A percentile compares a stretch with the other conserved stretches of the same genome.
Conservation (phyloP, 2,888 invertebrate genomes). For the Tanaodytes sp. region DNA sequence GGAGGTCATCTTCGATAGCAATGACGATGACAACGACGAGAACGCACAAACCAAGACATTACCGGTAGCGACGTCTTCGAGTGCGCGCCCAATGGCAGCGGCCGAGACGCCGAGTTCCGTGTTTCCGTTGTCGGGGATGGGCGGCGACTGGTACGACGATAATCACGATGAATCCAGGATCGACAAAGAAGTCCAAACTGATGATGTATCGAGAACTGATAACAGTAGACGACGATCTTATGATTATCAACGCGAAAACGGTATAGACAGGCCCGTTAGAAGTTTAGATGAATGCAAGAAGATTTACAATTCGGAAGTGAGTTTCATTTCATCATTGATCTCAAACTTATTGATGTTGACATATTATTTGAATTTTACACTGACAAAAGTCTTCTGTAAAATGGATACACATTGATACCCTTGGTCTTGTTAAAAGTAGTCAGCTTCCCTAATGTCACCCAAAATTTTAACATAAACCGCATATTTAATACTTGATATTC, state of each 20-base stretch:
- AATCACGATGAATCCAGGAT: slow-evolving; percentile 54
- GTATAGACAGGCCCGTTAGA: slow-evolving; percentile 53
- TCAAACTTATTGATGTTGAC: neutral
- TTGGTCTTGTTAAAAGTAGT: no score
- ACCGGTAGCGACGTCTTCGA: slow-evolving; percentile 16
- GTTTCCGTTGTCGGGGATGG: slow-evolving; percentile 65
- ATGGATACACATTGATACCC: no score
- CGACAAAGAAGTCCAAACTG: slow-evolving; percentile 80
- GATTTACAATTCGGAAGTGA: slow-evolving; percentile 81
- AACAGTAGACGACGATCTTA: slow-evolving; percentile 16
- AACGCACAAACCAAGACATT: slow-evolving; percentile 20
- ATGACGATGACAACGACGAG: slow-evolving; percentile 30
- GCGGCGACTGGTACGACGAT: slow-evolving; percentile 68
- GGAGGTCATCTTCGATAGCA: slow-evolving; percentile 31
- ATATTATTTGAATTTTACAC: no score
- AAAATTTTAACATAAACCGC: no score
- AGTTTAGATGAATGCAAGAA: slow-evolving; percentile 81
- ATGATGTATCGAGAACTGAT: slow-evolving; percentile 67
- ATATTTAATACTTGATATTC: no score
- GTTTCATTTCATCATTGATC: slow-evolving; percentile 22
- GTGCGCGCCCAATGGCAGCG: neutral
- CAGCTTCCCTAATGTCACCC: no score
- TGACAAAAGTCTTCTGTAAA: no score
- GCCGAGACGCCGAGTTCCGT: slow-evolving; percentile 56
- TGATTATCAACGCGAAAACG: neutral